Percentiles rank a stretch among this genome's conserved stretches.
Evolutionary conservation across 2,113 vertebrate genomes (phyloP).

Genomic region (Acanthochromis polyacanthus): DNA sequence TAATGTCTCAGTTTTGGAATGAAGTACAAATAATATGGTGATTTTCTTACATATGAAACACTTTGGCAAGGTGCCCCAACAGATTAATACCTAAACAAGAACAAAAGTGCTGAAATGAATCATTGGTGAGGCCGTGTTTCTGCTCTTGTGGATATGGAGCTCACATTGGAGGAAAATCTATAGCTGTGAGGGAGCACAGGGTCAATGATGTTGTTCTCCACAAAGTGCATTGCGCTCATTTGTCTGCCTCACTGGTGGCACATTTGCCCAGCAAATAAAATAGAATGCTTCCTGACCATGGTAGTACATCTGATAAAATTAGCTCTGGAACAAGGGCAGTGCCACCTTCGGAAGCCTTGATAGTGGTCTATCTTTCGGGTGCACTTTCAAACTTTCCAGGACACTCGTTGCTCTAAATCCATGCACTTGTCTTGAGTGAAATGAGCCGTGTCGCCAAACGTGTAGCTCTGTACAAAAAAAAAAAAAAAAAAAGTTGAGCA

Average conservation of each 20-base stretch:
- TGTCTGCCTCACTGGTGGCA: conserved; percentile 75
- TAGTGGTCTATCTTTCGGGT: conserved; percentile 51
- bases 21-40: conserved; percentile 41
- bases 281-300: conserved; percentile 69
- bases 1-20: conserved; percentile 32
- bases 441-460: conserved; percentile 32
- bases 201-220: conserved; percentile 79
- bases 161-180: conserved; percentile 69
- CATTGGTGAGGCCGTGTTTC: conserved; percentile 52
- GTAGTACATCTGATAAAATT: conserved; percentile 78
- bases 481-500: conserved; percentile 8
- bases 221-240: conserved; percentile 74
- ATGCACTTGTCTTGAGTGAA: conserved; percentile 48
- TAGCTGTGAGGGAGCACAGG: conserved; percentile 65
- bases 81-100: conserved; percentile 59
- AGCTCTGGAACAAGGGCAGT: conserved; percentile 76
- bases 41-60: conserved; percentile 47
- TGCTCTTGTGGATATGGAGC: conserved; percentile 59
- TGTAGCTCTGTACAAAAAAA: conserved; percentile 1
- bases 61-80: conserved; percentile 50
- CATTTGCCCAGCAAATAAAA: conserved; percentile 72
- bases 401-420: conserved; percentile 45
- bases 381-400: conserved; percentile 52
- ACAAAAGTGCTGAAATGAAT: conserved; percentile 68
- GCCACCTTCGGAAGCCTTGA: conserved; percentile 64